Percentiles rank a stretch among this genome's conserved stretches.
phyloP scores from a whole-genome alignment of 2,797 vertebrate genomes.

The Pogoniulus pusillus region DNA sequence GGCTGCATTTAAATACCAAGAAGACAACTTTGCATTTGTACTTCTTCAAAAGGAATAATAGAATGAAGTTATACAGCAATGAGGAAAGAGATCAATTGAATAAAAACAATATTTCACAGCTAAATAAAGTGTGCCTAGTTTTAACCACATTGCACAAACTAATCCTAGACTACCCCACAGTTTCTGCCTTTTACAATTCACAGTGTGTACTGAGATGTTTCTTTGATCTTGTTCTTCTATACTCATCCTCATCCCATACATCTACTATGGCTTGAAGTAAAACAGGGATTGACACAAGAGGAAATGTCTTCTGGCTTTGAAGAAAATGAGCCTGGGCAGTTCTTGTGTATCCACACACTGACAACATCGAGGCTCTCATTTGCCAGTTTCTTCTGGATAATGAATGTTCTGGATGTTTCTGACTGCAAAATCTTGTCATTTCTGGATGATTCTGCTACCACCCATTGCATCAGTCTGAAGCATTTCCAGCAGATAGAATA shows the following conservation, averaged over 20 bases:
- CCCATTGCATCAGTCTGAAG: fast-evolving
- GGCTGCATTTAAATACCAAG: background rate
- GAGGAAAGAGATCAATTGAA: background rate
- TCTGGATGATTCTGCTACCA: background rate
- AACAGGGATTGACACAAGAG: background rate
- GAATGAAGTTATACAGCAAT: background rate
- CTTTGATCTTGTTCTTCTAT: background rate
- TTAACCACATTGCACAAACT: background rate
- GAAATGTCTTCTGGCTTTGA: background rate
- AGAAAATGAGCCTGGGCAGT: background rate
- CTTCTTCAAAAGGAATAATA: background rate
- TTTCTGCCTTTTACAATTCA: background rate
- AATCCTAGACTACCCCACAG: background rate
- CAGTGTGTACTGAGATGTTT: background rate
- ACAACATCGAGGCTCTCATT: background rate
- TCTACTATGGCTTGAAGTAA: background rate
- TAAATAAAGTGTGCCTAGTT: background rate
- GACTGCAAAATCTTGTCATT: background rate
- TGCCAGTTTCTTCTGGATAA: background rate
- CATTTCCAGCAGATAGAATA: background rate
- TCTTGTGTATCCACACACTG: background rate
- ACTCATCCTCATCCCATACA: background rate
- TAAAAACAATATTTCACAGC: background rate
- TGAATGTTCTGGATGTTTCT: background rate
- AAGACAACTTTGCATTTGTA: background rate